phyloP scores from a whole-genome alignment of 2,797 vertebrate genomes.

The Diplodus puntazzo region DNA sequence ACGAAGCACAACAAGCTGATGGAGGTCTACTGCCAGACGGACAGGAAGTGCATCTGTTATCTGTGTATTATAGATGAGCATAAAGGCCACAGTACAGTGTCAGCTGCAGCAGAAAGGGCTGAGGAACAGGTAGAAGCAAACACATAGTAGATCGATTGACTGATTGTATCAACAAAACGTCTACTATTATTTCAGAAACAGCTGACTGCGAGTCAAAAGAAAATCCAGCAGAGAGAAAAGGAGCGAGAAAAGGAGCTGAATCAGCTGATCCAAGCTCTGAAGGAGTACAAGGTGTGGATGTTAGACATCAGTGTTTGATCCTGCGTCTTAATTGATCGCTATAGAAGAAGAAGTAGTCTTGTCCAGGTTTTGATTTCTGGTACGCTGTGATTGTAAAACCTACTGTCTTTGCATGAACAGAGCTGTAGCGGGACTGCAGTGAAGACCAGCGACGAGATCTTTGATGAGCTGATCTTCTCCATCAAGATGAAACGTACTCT shows the following conservation, averaged over 20 bases:
- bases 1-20: conserved; percentile 28
- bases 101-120: conserved; percentile 21
- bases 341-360: too few relatives aligned
- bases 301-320: neutral
- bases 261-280: conserved; percentile 15
- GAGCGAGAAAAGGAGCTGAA: conserved; percentile 12
- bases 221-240: neutral
- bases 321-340: neutral
- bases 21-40: conserved; percentile 47
- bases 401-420: neutral
- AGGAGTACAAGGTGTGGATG: conserved; percentile 38
- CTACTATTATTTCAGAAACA: conserved; percentile 20
- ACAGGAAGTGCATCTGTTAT: conserved; percentile 34
- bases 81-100: fast-evolving
- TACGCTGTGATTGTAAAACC: too few relatives aligned
- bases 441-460: neutral
- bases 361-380: too few relatives aligned
- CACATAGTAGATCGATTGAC: neutral
- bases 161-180: neutral
- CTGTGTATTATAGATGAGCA: conserved; percentile 23
- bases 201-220: conserved; percentile 2
- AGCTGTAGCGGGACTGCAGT: neutral
- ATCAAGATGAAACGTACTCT: neutral
- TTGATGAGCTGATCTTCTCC: neutral
- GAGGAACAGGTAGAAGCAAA: conserved; percentile 15